Percentiles rank a stretch among this genome's conserved stretches.
phyloP scores from a whole-genome alignment of 2,113 vertebrate genomes.

The Mobula hypostoma region DNA sequence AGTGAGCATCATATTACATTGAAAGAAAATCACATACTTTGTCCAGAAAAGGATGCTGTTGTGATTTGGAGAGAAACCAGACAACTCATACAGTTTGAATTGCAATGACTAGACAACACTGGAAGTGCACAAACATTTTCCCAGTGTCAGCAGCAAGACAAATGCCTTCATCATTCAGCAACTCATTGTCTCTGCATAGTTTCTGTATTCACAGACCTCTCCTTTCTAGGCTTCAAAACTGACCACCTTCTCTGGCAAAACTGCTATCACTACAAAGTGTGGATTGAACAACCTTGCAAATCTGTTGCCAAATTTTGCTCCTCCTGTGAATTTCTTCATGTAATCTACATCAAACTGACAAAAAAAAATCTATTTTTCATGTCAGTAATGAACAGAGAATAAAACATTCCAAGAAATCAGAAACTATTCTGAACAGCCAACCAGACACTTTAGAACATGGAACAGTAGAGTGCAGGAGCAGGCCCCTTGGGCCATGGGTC shows the following conservation, averaged over 20 bases:
- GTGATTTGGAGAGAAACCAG: too few relatives aligned
- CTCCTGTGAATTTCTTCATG: too few relatives aligned
- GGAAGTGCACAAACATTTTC: not conserved
- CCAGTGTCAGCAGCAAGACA: not conserved
- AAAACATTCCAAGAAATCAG: not conserved
- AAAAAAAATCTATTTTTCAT: not conserved
- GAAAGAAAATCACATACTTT: not conserved
- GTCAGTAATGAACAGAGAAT: not conserved
- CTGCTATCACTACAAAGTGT: not conserved
- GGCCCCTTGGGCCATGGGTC: too few relatives aligned
- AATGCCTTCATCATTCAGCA: not conserved
- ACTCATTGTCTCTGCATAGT: not conserved
- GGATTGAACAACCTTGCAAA: too few relatives aligned
- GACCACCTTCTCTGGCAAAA: not conserved
- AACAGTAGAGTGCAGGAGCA: too few relatives aligned
- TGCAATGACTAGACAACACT: not conserved
- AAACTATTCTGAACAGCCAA: not conserved
- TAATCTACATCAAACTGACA: too few relatives aligned
- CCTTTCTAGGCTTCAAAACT: not conserved
- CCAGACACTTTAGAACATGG: too few relatives aligned
- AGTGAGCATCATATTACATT: not conserved
- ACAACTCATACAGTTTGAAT: not conserved
- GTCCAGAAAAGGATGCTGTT: not conserved
- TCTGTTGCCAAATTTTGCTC: too few relatives aligned
- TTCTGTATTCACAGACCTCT: not conserved